Base-by-base conservation (phyloP, 2,888 invertebrate genomes). In the Clivina fossor region DNA sequence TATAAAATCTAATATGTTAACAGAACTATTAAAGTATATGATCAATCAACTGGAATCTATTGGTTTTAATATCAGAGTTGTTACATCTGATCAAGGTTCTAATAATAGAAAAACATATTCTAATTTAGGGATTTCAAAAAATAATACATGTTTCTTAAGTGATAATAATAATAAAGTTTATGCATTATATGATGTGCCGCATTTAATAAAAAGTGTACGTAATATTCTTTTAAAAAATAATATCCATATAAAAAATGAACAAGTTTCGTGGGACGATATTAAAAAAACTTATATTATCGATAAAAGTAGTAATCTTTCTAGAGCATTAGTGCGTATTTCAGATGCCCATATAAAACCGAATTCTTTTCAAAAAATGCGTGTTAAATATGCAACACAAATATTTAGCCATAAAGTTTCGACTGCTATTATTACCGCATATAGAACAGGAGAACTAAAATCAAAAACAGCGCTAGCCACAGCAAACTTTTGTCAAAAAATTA, bases 1-100 rank as follows among this genome's bases (percentile, higher is more conserved):
- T 51, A 51, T 60, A 7, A 43, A 53, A 16, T 30, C 49, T 9
- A 30, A 26, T 9, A 15, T 15, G 7, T 16, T 63, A 11, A 13
- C n/a, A n/a, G 53, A 24, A 7, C 30, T 9, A 58, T 61, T 15
- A 30, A 57, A 8, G 9, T 30, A 41, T 18, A 43, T 33, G 28
- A 20, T 61, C 15, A 43, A 18, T 2, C 9, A 30, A 20, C 35
- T 60, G 37, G 19, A 26, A 18, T 32, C 49, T 28, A 48, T 48
- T 16, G 41, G 46, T 13, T 47, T 63, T 4, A 37, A 51, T 24
- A 41, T 40, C 2, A 11, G 43, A 9, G 49, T 57, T 18, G 41
- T 57, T 22, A 51, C 62, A 0, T 62, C 62, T 47, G 61, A 64
- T 33, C 64, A 64, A 51, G 46, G 46, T 18, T 49, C 62, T 1